Base-by-base conservation (phyloP, 2,113 vertebrate genomes). In the Epinephelus moara region DNA sequence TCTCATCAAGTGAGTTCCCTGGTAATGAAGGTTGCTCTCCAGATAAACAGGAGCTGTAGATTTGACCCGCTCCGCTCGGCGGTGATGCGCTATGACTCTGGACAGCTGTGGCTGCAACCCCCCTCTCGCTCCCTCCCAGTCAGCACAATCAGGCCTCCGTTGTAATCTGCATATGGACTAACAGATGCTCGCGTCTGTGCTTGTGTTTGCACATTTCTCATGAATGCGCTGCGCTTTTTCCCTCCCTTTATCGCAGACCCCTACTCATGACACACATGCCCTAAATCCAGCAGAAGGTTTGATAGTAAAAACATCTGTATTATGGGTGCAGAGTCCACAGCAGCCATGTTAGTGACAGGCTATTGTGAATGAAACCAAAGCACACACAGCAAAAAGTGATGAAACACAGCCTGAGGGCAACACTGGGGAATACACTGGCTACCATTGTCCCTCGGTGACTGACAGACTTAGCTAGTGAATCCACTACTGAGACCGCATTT, bases 81-180 rank as follows among this genome's bases (percentile, higher is more conserved):
- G 56, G 47, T 85, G 83, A 91, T 87, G 84, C 60, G 85, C 79
- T 80, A 81, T 85, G 87, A 89, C 87, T 88, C 50, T 78, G 83
- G 93, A 89, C 92, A 92, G 87, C 86, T 94, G 91, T 73, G 88
- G 66, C 75, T 78, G 62, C 42, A 59, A 47, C 21, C 14, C 27
- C 56, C 33, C 23, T 8, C 30, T 5, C 18, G 17, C 18, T 3
- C 23, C 25, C 68, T 45, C 73, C 57, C 66, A 85, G 84, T 93
- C 87, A 91, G 90, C 87, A 91, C 86, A 82, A 84, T 80, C 53
- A 55, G 77, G 75, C 86, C 73, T 77, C 61, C 21, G 17, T 68
- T 90, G 79, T 88, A 88, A 90, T 93, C 89, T 93, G 81, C 89
- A 92, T 88, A 91, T 88, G 91, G 83, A 83, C 88, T 27, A 82